A percentile compares a stretch with the other conserved stretches of the same genome.
Conservation (phyloP, 2,797 vertebrate species). For the Acridotheres tristis region DNA sequence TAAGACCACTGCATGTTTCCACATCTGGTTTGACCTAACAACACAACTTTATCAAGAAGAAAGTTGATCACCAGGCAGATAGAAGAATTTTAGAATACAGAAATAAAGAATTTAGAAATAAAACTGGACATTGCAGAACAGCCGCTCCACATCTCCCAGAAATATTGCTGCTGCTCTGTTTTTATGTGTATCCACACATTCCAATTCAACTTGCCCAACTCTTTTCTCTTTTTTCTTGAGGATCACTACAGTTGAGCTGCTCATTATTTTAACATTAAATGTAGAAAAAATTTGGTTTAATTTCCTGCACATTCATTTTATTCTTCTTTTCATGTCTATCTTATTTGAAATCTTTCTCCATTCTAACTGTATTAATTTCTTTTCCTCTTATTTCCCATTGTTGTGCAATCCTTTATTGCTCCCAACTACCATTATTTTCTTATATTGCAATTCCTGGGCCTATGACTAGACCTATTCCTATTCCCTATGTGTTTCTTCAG, state of each 20-base stretch:
- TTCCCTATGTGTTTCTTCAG: background rate
- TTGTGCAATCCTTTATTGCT: background rate
- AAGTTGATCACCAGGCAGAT: background rate
- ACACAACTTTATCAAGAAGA: background rate
- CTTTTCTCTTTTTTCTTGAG: background rate
- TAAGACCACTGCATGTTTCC: background rate
- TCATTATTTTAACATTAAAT: background rate
- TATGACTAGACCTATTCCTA: background rate
- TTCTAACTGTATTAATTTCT: background rate
- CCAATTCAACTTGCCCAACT: background rate
- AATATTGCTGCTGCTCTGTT: background rate
- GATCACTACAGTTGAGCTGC: background rate
- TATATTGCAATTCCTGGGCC: background rate
- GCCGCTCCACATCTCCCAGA: background rate
- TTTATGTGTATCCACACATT: background rate
- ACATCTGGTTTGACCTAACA: background rate
- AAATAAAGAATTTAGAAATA: background rate
- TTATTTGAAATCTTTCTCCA: background rate
- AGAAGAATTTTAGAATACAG: background rate
- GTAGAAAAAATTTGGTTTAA: fast-evolving
- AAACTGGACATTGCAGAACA: background rate
- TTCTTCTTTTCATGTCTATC: background rate
- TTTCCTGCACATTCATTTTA: background rate
- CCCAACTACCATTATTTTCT: background rate
- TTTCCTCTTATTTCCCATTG: background rate